These are phyloP conservation scores for Falco cherrug DNA, from an alignment of 2,797 vertebrate genomes.

Conservation along the genomic window DNA sequence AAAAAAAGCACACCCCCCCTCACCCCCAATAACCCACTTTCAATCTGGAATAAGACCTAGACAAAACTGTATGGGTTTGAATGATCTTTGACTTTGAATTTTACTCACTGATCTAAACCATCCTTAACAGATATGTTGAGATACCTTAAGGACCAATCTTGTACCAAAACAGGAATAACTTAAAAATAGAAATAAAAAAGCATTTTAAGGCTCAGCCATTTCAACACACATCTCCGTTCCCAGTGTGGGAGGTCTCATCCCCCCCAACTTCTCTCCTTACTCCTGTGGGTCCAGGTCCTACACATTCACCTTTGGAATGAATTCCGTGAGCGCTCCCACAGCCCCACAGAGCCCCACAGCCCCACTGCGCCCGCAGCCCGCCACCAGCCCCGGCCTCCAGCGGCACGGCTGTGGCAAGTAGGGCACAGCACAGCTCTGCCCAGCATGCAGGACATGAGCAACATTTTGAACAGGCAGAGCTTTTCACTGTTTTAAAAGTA, in stretches of 20 bases:
- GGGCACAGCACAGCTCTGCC: background rate
- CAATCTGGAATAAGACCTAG: background rate
- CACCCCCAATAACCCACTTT: background rate
- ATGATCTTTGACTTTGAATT: background rate
- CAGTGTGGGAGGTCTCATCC: background rate
- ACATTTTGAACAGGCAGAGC: slow-evolving; percentile 13
- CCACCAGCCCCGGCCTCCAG: background rate
- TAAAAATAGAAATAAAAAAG: background rate
- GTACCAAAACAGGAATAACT: background rate
- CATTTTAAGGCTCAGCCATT: background rate
- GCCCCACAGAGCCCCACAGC: background rate
- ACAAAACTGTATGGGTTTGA: background rate
- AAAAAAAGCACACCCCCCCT: background rate
- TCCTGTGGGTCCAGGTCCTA: background rate
- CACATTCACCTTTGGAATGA: background rate
- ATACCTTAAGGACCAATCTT: background rate
- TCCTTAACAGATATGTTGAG: background rate
- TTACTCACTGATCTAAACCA: background rate
- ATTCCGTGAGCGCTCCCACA: background rate
- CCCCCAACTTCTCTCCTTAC: background rate
- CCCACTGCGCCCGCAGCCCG: fast-evolving
- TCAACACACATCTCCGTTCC: background rate
- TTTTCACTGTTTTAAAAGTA: background rate
- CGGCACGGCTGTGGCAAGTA: background rate
- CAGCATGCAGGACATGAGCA: background rate